phyloP scores from a whole-genome alignment of 2,113 vertebrate genomes.

The Platycercus adscitus region DNA sequence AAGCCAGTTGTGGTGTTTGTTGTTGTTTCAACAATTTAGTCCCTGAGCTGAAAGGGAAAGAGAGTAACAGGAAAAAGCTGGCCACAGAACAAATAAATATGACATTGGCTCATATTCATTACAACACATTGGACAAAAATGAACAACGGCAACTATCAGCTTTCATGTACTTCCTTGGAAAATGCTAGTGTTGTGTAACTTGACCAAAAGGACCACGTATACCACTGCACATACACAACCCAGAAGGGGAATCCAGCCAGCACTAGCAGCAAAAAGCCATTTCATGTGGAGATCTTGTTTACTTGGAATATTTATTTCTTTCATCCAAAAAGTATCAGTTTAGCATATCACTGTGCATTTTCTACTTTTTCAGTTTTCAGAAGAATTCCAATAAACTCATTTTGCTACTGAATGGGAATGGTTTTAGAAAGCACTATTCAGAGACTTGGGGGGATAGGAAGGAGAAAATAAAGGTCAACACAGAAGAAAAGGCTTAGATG shows the following conservation, averaged over 20 bases:
- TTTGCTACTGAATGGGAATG: conserved; percentile 54
- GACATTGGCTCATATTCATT: conserved; percentile 1
- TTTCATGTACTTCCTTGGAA: conserved; percentile 53
- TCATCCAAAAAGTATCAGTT: conserved; percentile 29
- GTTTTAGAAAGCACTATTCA: conserved; percentile 38
- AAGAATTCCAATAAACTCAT: conserved; percentile 44
- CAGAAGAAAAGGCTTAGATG: conserved; percentile 41
- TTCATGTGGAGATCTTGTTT: neutral
- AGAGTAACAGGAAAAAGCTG: conserved; percentile 24
- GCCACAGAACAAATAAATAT: conserved; percentile 36
- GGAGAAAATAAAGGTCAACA: conserved; percentile 29
- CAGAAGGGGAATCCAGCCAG: neutral
- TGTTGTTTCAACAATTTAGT: neutral
- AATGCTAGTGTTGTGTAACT: conserved; percentile 29
- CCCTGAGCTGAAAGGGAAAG: conserved; percentile 3
- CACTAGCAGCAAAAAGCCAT: neutral
- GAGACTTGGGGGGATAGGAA: neutral
- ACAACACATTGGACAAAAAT: conserved; percentile 38
- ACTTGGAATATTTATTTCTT: conserved; percentile 4
- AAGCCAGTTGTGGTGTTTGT: neutral
- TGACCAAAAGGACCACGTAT: conserved; percentile 4
- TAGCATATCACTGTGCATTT: conserved; percentile 11
- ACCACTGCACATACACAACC: neutral
- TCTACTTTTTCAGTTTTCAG: conserved; percentile 42
- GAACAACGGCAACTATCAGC: conserved; percentile 13